These are phyloP conservation scores for Coecobrya sp. DNA, from an alignment of 2,888 invertebrate species.

Conservation along the genomic window DNA sequence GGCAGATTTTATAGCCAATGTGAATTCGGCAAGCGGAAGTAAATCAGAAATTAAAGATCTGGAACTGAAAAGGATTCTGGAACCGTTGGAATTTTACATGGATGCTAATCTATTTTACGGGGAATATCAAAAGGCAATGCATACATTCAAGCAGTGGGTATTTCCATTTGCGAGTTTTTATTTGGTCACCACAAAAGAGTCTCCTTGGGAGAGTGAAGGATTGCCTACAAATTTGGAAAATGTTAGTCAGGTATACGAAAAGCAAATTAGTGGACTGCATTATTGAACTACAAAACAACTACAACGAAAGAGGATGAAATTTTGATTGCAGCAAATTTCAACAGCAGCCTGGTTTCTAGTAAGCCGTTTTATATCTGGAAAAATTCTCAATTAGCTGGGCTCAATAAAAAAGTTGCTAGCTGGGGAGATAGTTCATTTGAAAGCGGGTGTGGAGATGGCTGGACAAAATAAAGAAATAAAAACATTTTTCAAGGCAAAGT, in stretches of 20 bases:
- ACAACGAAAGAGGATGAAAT: neutral
- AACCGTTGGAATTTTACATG: neutral
- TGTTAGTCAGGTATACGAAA: no score
- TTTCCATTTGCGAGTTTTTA: slow-evolving; percentile 68
- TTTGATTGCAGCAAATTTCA: slow-evolving; percentile 13
- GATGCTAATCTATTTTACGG: neutral
- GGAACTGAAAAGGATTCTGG: neutral
- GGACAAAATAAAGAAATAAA: neutral
- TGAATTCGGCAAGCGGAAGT: neutral
- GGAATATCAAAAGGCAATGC: slow-evolving; percentile 20
- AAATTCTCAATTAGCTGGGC: neutral
- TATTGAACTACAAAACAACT: neutral
- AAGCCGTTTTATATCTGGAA: slow-evolving; percentile 73
- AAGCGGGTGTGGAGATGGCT: neutral
- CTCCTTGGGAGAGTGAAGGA: neutral
- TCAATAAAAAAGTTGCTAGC: slow-evolving; percentile 7
- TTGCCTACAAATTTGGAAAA: neutral
- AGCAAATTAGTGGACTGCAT: neutral
- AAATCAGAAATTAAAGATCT: neutral
- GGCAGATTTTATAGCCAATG: neutral
- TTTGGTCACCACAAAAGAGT: neutral
- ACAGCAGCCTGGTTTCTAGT: neutral
- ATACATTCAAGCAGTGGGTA: slow-evolving; percentile 62
- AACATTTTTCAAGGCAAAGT: neutral
- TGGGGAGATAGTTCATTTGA: slow-evolving; percentile 28